These are phyloP conservation scores for Lottia gigantea DNA, from an alignment of 2,888 invertebrate genomes.

Conservation along the genomic window DNA sequence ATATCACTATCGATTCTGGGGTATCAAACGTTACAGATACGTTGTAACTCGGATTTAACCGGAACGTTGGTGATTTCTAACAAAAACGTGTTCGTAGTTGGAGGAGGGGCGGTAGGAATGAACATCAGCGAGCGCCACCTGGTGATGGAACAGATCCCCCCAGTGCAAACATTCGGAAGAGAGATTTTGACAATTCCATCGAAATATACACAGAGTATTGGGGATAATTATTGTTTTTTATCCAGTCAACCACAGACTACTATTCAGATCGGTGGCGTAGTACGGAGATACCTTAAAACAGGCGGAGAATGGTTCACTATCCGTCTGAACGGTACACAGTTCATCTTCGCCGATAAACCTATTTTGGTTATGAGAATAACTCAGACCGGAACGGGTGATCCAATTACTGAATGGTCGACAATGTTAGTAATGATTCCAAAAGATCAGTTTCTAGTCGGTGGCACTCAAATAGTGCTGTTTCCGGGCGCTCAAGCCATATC, in stretches of 20 bases:
- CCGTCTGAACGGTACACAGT: not conserved
- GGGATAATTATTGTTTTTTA: constrained; percentile 15
- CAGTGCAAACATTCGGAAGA: constrained; percentile 11
- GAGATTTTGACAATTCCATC: constrained; percentile 11
- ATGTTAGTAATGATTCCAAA: constrained; percentile 16
- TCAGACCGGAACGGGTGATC: not conserved
- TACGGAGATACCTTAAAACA: not conserved
- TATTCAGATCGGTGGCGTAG: constrained; percentile 6
- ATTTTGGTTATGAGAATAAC: constrained; percentile 14
- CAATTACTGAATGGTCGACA: constrained; percentile 6
- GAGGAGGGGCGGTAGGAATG: constrained; percentile 20
- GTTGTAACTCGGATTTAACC: constrained; percentile 32
- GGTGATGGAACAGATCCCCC: constrained; percentile 12
- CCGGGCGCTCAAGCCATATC: not conserved
- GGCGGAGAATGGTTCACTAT: constrained; percentile 14
- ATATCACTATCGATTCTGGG: constrained; percentile 25
- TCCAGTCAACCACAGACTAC: constrained; percentile 1
- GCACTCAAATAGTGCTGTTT: not conserved
- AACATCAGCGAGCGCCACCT: not conserved
- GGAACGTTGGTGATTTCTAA: constrained; percentile 31
- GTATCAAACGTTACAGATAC: constrained; percentile 31
- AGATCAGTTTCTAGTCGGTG: constrained; percentile 4
- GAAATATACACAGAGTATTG: not conserved
- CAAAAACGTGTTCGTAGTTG: constrained; percentile 29
- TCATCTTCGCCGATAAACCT: constrained; percentile 12